Evolutionary conservation across 64 coral and sea anemone genomes (phyloP).

Genomic region (Actinia equina): DNA sequence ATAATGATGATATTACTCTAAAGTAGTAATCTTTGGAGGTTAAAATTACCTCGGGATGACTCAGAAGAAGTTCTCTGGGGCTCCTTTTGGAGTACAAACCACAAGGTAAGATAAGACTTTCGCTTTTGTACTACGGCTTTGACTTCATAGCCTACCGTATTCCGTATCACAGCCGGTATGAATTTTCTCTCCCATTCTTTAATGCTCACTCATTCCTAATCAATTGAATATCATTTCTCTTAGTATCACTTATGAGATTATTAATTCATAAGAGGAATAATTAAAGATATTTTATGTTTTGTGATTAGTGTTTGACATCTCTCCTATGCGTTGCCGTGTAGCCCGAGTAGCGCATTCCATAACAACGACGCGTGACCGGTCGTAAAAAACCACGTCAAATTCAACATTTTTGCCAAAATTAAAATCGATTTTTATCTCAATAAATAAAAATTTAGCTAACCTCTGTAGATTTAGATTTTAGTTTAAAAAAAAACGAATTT

Average conservation of each 20-base stretch:
- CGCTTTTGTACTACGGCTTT: neutral
- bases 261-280: neutral
- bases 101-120: constrained; percentile 73
- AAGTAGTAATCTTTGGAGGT: neutral
- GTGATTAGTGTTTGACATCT: too few species aligned
- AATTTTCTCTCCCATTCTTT: neutral
- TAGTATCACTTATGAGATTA: neutral
- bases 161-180: neutral
- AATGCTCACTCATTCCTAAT: neutral
- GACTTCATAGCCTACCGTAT: neutral
- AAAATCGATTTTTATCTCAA: neutral
- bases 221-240: neutral
- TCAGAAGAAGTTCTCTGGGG: constrained; percentile 83
- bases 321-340: too few species aligned
- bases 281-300: neutral
- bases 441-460: neutral
- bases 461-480: neutral
- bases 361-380: neutral
- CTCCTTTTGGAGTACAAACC: constrained; percentile 97
- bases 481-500: too few species aligned
- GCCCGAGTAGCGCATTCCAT: neutral
- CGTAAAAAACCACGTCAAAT: neutral
- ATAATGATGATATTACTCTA: constrained; percentile 3
- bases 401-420: neutral
- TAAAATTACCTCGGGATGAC: constrained; percentile 45